A percentile compares a stretch with the other conserved stretches of the same genome.
Evolutionary conservation across 2,113 vertebrate genomes (phyloP).

Genomic region (Hypomesus transpacificus): DNA sequence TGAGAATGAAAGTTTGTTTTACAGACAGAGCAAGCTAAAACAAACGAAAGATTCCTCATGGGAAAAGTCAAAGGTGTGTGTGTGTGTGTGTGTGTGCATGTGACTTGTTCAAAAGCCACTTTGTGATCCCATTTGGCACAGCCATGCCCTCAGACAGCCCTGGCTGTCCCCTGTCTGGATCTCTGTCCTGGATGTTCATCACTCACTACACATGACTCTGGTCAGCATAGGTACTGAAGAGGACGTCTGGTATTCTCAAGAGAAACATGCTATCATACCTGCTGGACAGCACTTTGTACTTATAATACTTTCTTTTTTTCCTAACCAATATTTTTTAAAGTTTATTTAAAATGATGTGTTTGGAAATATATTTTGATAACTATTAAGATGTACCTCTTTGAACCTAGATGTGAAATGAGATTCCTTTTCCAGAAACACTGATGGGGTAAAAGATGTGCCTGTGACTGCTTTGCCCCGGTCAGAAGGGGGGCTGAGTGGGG

Average conservation of each 20-base stretch:
- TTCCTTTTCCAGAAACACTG: conserved; percentile 30
- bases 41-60: not conserved
- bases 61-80: too few relatives aligned
- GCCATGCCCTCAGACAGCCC: too few relatives aligned
- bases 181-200: too few relatives aligned
- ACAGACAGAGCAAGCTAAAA: not conserved
- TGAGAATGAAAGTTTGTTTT: not conserved
- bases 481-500: not conserved
- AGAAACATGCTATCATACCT: not conserved
- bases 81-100: too few relatives aligned
- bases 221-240: not conserved
- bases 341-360: conserved; percentile 39
- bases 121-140: too few relatives aligned
- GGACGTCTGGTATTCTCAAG: not conserved
- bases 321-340: conserved; percentile 21
- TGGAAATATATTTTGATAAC: conserved; percentile 37
- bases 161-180: too few relatives aligned
- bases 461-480: conserved; percentile 10
- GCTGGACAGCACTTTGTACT: conserved; percentile 34
- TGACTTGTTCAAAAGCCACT: too few relatives aligned
- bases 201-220: too few relatives aligned
- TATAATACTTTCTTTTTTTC: conserved; percentile 21
- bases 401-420: conserved; percentile 9
- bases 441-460: conserved; percentile 15
- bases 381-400: conserved; percentile 6